phyloP scores from a whole-genome alignment of 2,113 vertebrate genomes.

The Callipepla californica region DNA sequence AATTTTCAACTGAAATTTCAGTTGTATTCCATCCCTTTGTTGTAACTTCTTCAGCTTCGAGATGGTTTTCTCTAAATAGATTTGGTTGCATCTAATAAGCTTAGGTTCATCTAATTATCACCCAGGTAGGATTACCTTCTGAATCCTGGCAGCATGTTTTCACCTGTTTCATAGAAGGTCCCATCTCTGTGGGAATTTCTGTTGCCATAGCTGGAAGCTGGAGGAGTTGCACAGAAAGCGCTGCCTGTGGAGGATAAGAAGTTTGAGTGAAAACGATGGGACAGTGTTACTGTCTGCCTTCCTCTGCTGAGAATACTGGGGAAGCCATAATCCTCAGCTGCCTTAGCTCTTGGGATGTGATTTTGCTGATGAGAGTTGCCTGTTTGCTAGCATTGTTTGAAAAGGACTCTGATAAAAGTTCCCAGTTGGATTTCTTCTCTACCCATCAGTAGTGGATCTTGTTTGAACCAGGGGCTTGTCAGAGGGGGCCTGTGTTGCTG shows the following conservation, averaged over 20 bases:
- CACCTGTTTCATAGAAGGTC: not conserved
- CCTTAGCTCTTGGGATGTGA: not conserved
- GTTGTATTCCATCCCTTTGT: not conserved
- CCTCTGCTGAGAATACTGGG: not conserved
- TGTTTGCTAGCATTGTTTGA: not conserved
- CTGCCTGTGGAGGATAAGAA: not conserved
- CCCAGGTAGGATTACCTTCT: conserved; percentile 57
- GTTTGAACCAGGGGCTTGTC: not conserved
- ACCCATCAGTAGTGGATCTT: accelerated
- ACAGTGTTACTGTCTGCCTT: not conserved
- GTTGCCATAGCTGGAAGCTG: not conserved
- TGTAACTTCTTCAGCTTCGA: conserved; percentile 17
- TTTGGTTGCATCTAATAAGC: conserved; percentile 58
- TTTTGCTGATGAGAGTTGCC: not conserved
- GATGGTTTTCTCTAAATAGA: conserved; percentile 59
- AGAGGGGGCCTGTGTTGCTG: not conserved
- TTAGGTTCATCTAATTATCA: conserved; percentile 67
- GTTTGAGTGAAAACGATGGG: not conserved
- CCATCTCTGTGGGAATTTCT: not conserved
- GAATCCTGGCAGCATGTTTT: not conserved
- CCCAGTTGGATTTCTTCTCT: not conserved
- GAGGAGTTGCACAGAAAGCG: not conserved
- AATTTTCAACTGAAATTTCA: not conserved
- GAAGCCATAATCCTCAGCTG: not conserved
- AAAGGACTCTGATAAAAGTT: not conserved